Base-by-base conservation (phyloP, 2,888 invertebrate genomes). In the Amphipoea oculea region DNA sequence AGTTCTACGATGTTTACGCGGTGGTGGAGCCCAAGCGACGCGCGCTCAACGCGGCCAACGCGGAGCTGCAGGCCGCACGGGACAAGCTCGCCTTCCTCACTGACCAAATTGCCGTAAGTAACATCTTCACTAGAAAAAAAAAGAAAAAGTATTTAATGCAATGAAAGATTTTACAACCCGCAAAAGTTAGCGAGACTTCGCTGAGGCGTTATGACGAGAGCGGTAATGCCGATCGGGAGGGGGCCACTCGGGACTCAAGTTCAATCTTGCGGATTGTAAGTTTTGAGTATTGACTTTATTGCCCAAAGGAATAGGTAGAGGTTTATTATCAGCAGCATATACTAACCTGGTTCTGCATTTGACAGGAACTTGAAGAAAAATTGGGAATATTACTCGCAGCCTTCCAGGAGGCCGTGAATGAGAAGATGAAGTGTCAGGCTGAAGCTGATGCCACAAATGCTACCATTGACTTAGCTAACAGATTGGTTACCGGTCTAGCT, bases 11-110 rank as follows among this genome's bases (percentile, higher is more conserved):
- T 76, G 99, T 99, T 51, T 99, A 98, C 95, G 98, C 98, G 83
- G 98, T 99, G 60, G 99, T 99, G 0, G 99, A 99, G 93, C 99
- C 99, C 40, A 99, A 99, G 92, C 97, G 99, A 91, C 97, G 98
- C 79, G 99, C 99, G 4, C 97, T 99, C 48, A 98, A 98, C 40
- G 98, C 98, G 81, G 99, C 99, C 23, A 99, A 99, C 91, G 97
- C 98, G 4, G 99, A 99, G 91, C 95, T 99, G 68, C 97, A 98
- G 81, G 98, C 98, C 71, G 99, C 99, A 0, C 97, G 98, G 90
- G 98, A 98, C 79, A 99, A 98, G 91, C 97, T 99, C 76, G 96
- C 97, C n/a, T 97, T 97, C 86, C 97, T 99, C 71, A 99, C 98
- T 89, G 97, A 97, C 80, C 98, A 98, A 90, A 97, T 98, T 73